Conservation (phyloP, 2,113 vertebrate species). For the Oreotrochilus melanogaster region DNA sequence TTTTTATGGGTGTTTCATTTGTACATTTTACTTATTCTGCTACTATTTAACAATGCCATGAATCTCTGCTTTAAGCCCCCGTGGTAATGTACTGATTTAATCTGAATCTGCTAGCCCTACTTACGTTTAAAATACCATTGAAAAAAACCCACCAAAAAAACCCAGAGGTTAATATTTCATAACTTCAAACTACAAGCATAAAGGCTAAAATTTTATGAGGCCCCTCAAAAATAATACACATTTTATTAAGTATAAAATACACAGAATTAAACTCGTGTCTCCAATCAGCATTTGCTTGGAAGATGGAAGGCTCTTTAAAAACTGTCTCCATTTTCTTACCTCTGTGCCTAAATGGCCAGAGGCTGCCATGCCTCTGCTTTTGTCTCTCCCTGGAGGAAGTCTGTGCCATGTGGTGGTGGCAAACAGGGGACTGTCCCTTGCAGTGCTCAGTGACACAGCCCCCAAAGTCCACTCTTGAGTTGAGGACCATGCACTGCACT, state of each 20-base stretch:
- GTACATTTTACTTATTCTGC: background rate
- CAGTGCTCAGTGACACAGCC: background rate
- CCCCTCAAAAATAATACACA: conserved; percentile 30
- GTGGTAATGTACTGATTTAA: background rate
- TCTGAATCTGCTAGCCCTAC: conserved; percentile 25
- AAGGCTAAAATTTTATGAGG: conserved; percentile 38
- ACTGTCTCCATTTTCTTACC: background rate
- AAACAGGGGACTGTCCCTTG: background rate
- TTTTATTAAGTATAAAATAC: conserved; percentile 1
- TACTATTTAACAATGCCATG: background rate
- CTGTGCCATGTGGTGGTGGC: background rate
- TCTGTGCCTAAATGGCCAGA: background rate
- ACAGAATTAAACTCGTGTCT: background rate
- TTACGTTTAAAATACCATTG: conserved; percentile 38
- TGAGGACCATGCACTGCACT: background rate
- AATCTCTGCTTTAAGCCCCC: background rate
- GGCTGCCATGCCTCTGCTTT: background rate
- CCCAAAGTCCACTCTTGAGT: background rate
- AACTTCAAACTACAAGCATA: background rate
- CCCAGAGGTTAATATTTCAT: conserved; percentile 47
- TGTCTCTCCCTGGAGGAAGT: background rate
- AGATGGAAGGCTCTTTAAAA: background rate
- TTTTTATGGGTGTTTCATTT: background rate
- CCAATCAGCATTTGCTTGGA: background rate
- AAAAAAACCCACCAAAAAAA: background rate